Base-by-base conservation (phyloP, 2,113 vertebrate species). In the Opisthocomus hoazin region DNA sequence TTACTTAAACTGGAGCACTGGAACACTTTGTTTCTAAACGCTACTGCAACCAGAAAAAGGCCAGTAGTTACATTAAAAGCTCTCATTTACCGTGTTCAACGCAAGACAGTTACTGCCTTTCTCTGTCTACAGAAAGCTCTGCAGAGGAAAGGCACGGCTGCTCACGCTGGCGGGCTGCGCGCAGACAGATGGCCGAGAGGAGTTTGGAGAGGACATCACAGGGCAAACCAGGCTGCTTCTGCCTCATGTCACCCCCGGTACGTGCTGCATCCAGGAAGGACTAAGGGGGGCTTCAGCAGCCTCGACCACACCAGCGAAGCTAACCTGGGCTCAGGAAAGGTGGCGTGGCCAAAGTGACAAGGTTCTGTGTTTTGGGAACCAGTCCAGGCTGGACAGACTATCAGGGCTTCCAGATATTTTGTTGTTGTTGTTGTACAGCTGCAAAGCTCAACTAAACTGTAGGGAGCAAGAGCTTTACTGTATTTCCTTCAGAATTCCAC, bases 131-230 rank as follows among this genome's bases (percentile, higher is more conserved):
- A 51, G 51, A 22, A 22, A 64, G 41, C 69, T 60, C 53, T 3
- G 11, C 2, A 17, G 61, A 34, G 18, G 51, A n/a, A 21, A 8
- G 26, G 60, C 34, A 29, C 1, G n/a, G 16, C n/a, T 26, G 30
- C 30, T 16, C 19, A 8, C 1, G 3, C 10, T 3, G 6, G 29
- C 10, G 5, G 16, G 43, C 22, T 12, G 79, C 11, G 7, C 1
- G 13, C 54, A 15, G 21, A 29, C 34, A 2, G 3, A 6, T 0
- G 10, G 32, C 37, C 2, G 2, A 23, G 10, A 21, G 24, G 26
- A 36, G 5, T 6, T 8, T 23, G 23, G 18, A 39, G 46, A 21
- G 32, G 39, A 22, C 50, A 34, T 4, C 70, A 22, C 50, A 3
- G 9, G 54, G 64, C 73, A 61, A 24, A 23, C 5, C 12, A 6